Evolutionary conservation across 2,113 vertebrate species (phyloP).

Genomic region (Zapornia atra): DNA sequence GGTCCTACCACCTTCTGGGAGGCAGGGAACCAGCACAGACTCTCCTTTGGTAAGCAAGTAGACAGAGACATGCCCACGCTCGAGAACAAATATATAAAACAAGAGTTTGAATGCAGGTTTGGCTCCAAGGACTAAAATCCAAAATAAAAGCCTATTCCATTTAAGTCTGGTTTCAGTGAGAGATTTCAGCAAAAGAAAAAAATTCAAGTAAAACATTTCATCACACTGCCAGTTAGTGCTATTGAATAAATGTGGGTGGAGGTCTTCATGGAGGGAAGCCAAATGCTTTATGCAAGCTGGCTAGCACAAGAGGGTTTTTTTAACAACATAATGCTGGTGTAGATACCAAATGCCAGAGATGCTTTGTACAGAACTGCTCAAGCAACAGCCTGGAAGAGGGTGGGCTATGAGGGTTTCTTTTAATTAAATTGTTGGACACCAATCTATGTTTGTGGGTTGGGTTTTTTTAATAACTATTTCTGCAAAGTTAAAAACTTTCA

Average conservation of each 20-base stretch:
- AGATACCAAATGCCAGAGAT: constrained; percentile 3
- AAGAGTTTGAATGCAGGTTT: not conserved
- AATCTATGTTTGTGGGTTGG: not conserved
- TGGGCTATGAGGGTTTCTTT: not conserved
- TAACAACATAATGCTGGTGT: not conserved
- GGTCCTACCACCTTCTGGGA: not conserved
- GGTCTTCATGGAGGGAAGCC: constrained; percentile 39
- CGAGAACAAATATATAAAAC: not conserved
- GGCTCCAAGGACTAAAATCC: not conserved
- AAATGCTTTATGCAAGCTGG: constrained; percentile 32
- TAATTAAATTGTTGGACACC: not conserved
- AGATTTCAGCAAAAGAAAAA: not conserved
- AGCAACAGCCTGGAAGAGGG: constrained; percentile 2
- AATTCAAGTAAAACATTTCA: not conserved
- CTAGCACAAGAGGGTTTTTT: not conserved
- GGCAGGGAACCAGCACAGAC: not conserved
- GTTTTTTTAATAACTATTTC: not conserved
- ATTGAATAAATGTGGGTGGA: constrained; percentile 35
- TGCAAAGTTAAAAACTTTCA: not conserved
- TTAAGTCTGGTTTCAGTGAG: not conserved
- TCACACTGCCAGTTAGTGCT: not conserved
- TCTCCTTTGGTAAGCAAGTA: not conserved
- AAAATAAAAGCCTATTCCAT: not conserved
- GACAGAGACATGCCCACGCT: not conserved
- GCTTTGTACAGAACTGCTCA: constrained; percentile 25